phyloP scores from a whole-genome alignment of 2,797 vertebrate genomes.

The Hippopotamyrus pictus region DNA sequence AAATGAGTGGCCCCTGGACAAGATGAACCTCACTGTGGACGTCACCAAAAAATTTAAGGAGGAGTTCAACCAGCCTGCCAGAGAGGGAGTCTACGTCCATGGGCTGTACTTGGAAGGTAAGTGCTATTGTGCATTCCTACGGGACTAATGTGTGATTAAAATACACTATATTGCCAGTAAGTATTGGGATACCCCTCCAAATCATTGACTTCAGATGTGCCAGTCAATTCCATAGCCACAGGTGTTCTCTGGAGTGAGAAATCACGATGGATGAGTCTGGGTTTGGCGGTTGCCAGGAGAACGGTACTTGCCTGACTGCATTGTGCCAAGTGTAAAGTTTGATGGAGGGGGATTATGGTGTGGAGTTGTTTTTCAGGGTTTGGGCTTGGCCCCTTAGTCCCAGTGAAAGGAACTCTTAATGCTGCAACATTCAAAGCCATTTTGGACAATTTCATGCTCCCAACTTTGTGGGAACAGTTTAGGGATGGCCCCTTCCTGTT shows the following conservation, averaged over 20 bases:
- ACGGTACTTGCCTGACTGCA: background rate
- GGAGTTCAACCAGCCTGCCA: constrained; percentile 67
- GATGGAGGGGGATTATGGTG: background rate
- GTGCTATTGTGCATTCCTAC: background rate
- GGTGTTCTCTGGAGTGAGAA: background rate
- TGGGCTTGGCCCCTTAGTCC: background rate
- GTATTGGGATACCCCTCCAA: background rate
- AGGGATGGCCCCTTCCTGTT: background rate
- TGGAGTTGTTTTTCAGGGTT: background rate
- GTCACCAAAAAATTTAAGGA: constrained; percentile 74
- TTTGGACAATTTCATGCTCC: background rate
- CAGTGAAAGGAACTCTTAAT: too few relatives aligned
- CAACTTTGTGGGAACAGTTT: background rate
- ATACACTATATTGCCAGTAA: background rate
- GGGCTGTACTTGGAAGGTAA: constrained; percentile 68
- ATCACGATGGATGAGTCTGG: background rate
- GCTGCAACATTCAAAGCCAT: too few relatives aligned
- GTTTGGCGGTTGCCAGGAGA: background rate
- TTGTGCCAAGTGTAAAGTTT: background rate
- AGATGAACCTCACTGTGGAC: constrained; percentile 62
- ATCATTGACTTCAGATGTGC: background rate
- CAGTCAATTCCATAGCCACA: background rate
- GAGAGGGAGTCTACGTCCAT: constrained; percentile 62
- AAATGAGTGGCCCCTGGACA: constrained; percentile 78
- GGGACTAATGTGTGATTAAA: background rate